Conservation (phyloP, 2,888 invertebrate genomes). For the Drosophila diplacantha region DNA sequence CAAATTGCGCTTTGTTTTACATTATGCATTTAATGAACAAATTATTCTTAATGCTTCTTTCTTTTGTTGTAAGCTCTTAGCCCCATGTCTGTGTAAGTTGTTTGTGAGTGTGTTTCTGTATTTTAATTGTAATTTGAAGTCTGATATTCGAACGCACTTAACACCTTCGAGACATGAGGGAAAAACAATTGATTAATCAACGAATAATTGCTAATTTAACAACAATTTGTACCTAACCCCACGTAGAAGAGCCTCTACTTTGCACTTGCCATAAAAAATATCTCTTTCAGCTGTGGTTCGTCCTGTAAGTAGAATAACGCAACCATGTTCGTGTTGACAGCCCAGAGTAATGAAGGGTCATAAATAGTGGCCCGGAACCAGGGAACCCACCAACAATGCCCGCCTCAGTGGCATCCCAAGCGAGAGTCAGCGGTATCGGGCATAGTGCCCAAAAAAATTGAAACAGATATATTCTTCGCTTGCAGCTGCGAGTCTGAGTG, state of each 20-base stretch:
- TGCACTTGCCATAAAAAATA: slow-evolving; percentile 40
- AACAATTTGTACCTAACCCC: slow-evolving; percentile 53
- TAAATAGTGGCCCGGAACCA: slow-evolving; percentile 32
- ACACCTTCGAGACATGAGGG: slow-evolving; percentile 17
- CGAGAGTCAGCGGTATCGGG: slow-evolving; percentile 43
- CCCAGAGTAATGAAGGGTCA: slow-evolving; percentile 46
- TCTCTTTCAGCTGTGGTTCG: slow-evolving; percentile 33
- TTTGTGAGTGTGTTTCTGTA: slow-evolving; percentile 68
- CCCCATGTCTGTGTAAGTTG: slow-evolving; percentile 58
- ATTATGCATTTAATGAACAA: slow-evolving; percentile 63
- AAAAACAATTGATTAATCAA: slow-evolving; percentile 43
- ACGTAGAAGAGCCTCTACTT: slow-evolving; percentile 45
- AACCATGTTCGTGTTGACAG: slow-evolving; percentile 43
- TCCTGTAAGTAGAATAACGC: slow-evolving; percentile 25
- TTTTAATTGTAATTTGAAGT: slow-evolving; percentile 23
- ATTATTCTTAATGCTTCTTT: slow-evolving; percentile 63
- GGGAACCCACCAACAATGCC: slow-evolving; percentile 37
- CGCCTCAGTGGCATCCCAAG: slow-evolving; percentile 21
- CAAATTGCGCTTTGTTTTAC: slow-evolving; percentile 65
- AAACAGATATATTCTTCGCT: slow-evolving; percentile 14
- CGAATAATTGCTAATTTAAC: slow-evolving; percentile 72
- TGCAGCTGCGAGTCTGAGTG: slow-evolving; percentile 25
- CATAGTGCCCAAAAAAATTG: slow-evolving; percentile 52
- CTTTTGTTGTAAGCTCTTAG: slow-evolving; percentile 28
- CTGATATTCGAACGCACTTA: slow-evolving; percentile 43